Evolutionary conservation across 2,113 vertebrate species (phyloP).

Genomic region (Lepisosteus osseus): DNA sequence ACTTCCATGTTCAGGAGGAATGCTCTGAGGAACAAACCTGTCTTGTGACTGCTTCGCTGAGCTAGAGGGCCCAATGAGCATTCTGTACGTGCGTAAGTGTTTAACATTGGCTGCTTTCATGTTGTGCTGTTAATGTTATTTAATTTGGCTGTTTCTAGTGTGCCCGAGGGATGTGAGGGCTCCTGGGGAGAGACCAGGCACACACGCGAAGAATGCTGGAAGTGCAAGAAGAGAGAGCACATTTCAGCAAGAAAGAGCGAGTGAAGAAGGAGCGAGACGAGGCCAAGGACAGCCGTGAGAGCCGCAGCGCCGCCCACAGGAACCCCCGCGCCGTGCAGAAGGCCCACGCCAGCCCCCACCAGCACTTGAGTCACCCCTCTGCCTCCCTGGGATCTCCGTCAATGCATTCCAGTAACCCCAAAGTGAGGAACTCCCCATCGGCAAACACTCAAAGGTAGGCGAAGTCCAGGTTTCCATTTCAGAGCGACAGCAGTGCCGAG

Average conservation of each 20-base stretch:
- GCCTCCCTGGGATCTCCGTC: conserved; percentile 80
- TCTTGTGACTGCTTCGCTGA: too few species aligned
- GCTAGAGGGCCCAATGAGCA: too few species aligned
- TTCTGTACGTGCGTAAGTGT: too few species aligned
- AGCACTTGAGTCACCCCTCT: conserved; percentile 72
- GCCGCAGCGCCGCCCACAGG: conserved; percentile 41
- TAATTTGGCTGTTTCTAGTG: conserved; percentile 43
- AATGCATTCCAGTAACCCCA: conserved; percentile 93
- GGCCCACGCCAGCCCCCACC: conserved; percentile 50
- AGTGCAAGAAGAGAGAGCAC: conserved; percentile 74
- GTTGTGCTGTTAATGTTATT: too few species aligned
- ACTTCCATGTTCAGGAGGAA: too few species aligned
- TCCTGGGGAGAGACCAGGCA: conserved; percentile 75
- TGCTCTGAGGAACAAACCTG: too few species aligned
- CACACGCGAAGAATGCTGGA: conserved; percentile 81
- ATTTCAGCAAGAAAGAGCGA: conserved; percentile 75
- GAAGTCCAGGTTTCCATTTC: not conserved
- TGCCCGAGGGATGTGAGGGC: conserved; percentile 84
- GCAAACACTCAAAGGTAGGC: conserved; percentile 85
- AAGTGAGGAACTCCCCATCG: conserved; percentile 88
- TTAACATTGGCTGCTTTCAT: too few species aligned
- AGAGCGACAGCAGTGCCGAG: too few species aligned
- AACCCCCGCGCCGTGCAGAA: conserved; percentile 29
- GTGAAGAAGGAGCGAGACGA: conserved; percentile 75
- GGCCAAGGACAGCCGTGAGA: conserved; percentile 55